These are phyloP conservation scores for Sphaerophoria taeniata DNA, from an alignment of 2,888 invertebrate species.

Conservation along the genomic window DNA sequence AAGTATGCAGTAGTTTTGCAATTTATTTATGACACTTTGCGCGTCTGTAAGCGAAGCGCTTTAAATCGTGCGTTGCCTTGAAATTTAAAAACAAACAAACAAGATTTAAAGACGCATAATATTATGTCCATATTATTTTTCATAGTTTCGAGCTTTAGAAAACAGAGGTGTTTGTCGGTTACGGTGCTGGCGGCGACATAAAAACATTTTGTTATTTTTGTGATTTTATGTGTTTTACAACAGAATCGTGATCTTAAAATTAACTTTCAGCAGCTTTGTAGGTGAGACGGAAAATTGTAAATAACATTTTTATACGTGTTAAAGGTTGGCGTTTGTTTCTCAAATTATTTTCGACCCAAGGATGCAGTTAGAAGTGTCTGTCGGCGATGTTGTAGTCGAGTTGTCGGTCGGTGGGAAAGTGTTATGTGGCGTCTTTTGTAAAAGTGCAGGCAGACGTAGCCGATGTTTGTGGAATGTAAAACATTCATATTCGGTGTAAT, in stretches of 20 bases:
- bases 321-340: constrained; percentile 35
- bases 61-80: constrained; percentile 45
- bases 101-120: not conserved
- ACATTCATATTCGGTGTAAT: constrained; percentile 10
- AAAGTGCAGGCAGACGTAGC: not conserved
- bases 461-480: constrained; percentile 16
- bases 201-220: constrained; percentile 22
- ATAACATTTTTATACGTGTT: constrained; percentile 17
- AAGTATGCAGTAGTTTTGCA: constrained; percentile 14
- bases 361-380: not conserved
- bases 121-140: not conserved
- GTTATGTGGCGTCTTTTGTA: constrained; percentile 16
- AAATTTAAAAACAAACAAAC: constrained; percentile 11
- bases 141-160: not conserved
- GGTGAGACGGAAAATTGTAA: constrained; percentile 23
- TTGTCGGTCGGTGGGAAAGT: constrained; percentile 23
- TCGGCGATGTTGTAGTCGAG: not conserved
- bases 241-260: constrained; percentile 57
- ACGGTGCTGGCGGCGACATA: constrained; percentile 18
- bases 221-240: constrained; percentile 41
- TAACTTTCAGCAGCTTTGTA: constrained; percentile 18
- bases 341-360: constrained; percentile 31
- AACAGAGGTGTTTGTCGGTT: not conserved
- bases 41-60: constrained; percentile 22
- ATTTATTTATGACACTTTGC: constrained; percentile 18